Percentiles rank a stretch among this genome's conserved stretches.
Conservation (phyloP, 2,113 vertebrate genomes). For the Spermophilus dauricus region DNA sequence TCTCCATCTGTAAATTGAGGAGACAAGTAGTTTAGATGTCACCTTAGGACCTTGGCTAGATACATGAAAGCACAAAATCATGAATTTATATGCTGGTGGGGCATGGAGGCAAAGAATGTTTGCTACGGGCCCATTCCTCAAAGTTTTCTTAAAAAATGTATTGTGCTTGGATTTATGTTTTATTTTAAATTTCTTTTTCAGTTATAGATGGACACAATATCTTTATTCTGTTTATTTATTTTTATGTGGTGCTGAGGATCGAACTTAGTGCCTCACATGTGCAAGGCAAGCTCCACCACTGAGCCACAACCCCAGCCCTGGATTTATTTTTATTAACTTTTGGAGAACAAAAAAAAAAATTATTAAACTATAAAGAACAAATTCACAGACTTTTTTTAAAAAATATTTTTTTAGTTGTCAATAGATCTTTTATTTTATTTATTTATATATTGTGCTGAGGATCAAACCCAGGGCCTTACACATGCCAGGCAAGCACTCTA, state of each 20-base stretch:
- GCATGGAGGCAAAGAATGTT: background rate
- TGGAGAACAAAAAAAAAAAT: background rate
- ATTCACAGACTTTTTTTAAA: background rate
- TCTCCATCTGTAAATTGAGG: slow-evolving; percentile 69
- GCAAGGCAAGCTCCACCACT: too few relatives aligned
- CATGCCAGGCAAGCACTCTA: too few relatives aligned
- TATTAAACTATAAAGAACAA: background rate
- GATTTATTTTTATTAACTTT: background rate
- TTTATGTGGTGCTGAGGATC: too few relatives aligned
- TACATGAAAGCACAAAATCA: slow-evolving; percentile 29
- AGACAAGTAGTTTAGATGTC: slow-evolving; percentile 49
- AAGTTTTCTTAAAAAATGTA: background rate
- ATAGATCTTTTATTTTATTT: too few relatives aligned
- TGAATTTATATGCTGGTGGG: background rate
- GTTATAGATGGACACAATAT: too few relatives aligned
- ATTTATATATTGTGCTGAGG: too few relatives aligned
- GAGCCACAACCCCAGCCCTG: too few relatives aligned
- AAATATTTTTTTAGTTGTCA: too few relatives aligned
- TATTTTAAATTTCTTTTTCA: too few relatives aligned
- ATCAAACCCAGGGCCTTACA: too few relatives aligned
- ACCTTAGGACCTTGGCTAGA: background rate
- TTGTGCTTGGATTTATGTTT: background rate
- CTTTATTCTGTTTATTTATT: too few relatives aligned
- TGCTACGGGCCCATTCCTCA: background rate
- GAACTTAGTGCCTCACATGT: too few relatives aligned